Conservation (phyloP, 2,888 invertebrate species). For the Sinohyriopsis cumingii region DNA sequence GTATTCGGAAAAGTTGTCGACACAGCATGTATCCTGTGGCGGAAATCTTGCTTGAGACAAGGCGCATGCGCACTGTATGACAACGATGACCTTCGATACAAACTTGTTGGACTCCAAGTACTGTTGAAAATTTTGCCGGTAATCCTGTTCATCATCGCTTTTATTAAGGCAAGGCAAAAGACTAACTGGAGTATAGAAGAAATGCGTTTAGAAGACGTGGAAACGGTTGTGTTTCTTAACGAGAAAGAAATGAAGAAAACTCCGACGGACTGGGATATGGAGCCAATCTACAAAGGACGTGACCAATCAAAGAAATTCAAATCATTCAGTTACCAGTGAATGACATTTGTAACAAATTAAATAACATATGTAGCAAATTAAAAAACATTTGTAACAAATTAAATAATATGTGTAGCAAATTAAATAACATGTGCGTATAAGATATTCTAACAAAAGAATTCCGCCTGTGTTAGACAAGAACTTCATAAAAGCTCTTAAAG, state of each 20-base stretch:
- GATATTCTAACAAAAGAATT: too few species aligned
- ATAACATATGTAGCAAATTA: too few species aligned
- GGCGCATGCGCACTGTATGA: conserved; percentile 58
- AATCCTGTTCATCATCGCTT: conserved; percentile 21
- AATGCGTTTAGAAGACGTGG: conserved; percentile 3
- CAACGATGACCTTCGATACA: conserved; percentile 39
- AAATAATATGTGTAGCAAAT: too few species aligned
- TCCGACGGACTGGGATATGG: conserved; percentile 16
- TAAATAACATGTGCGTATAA: too few species aligned
- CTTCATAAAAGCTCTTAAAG: too few species aligned
- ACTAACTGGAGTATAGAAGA: conserved; percentile 35
- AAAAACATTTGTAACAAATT: too few species aligned
- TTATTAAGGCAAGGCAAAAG: conserved; percentile 22
- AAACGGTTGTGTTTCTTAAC: conserved; percentile 12
- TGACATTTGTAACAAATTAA: too few species aligned
- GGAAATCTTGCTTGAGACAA: conserved; percentile 28
- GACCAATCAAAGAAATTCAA: too few species aligned
- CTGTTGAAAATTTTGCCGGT: conserved; percentile 18
- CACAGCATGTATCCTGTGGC: conserved; percentile 50
- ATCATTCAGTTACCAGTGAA: too few species aligned
- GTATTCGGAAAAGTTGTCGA: conserved; percentile 48
- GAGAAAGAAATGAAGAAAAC: conserved; percentile 12
- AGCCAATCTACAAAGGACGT: conserved; percentile 21
- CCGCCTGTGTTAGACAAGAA: too few species aligned
- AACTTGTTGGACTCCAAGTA: conserved; percentile 27